These are phyloP conservation scores for Pseudomyrmex cubaensis DNA, from an alignment of 1,140 invertebrate genomes.

Conservation along the genomic window DNA sequence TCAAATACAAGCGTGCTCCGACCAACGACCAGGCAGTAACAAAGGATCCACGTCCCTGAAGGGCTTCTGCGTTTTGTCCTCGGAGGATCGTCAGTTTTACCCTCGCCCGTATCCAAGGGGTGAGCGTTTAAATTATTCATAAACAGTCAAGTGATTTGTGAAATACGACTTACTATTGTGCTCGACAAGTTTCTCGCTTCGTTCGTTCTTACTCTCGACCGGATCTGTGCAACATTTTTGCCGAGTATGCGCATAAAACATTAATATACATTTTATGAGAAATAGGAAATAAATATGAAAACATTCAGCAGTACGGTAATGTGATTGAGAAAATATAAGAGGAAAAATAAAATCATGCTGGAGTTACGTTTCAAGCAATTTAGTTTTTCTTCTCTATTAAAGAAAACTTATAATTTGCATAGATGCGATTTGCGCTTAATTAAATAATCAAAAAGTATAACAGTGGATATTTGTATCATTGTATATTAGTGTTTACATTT, in stretches of 20 bases:
- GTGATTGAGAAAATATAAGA: not conserved
- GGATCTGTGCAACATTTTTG: not conserved
- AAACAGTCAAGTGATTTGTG: slow-evolving; percentile 80
- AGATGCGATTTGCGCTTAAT: not conserved
- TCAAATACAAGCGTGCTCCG: slow-evolving; percentile 65
- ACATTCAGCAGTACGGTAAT: not conserved
- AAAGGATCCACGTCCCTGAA: slow-evolving; percentile 67
- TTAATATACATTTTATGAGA: not conserved
- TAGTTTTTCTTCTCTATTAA: not conserved
- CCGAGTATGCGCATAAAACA: not conserved
- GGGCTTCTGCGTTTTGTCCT: slow-evolving; percentile 70
- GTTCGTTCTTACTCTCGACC: slow-evolving; percentile 68
- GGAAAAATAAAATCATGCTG: not conserved
- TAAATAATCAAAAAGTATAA: slow-evolving; percentile 1
- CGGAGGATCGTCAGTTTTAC: slow-evolving; percentile 68
- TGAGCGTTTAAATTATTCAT: slow-evolving; percentile 81
- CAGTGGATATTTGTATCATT: slow-evolving; percentile 1
- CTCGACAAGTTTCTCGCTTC: slow-evolving; percentile 68
- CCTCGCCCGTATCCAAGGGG: slow-evolving; percentile 72
- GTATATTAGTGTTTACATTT: slow-evolving; percentile 48
- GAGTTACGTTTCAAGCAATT: not conserved
- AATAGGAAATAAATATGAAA: not conserved
- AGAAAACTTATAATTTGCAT: not conserved
- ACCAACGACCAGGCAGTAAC: slow-evolving; percentile 69
- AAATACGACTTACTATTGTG: slow-evolving; percentile 79